Evolutionary conservation across 2,888 invertebrate genomes (phyloP), one percentile per base, ranked within the genome.

Genomic region (Acanthopleura granulata): DNA sequence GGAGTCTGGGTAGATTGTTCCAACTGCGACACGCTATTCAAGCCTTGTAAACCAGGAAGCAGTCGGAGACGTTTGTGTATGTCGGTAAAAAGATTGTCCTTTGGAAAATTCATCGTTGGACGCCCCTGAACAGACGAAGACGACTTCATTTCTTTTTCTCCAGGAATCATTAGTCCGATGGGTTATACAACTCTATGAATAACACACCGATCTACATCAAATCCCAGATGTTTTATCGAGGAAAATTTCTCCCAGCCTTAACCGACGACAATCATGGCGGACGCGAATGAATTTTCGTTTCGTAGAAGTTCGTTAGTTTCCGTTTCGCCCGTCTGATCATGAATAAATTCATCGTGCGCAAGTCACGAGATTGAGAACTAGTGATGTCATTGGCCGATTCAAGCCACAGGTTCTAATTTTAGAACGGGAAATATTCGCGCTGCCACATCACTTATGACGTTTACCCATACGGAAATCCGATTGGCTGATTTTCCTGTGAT

Each of bases 61-160:
- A 84, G 78, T 72, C 85, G 84, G 74, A 86, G 82, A 73, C 84
- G 83, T 81, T 86, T 83, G 70, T 85, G 82, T 72, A 86, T 83
- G 81, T 85, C 84, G 11, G 83, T 82, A 74, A 87, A 87, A 15
- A 85, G 77, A 82, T 83, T 86, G 71, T 79, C 74, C 75, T 80
- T 75, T 74, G 71, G 18, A 71, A 49, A 66, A 27, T 27, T 66
- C 66, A 66, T 66, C 29, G 66, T 66, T 66, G 57, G 22, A 22
- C 22, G 57, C 57, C n/a, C 22, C 57, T 57, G n/a, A 4, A 12
- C 57, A 27, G 66, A 66, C 25, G 66, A 66, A 15, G 18, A 16
- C 66, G 29, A 27, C 25, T 66, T 66, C 66, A 66, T 22, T 16
- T 66, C 66, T 66, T 22, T 66, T 66, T 66, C 57, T 57, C 57